Conservation (phyloP, 2,888 invertebrate genomes). For the Bombylius major region DNA sequence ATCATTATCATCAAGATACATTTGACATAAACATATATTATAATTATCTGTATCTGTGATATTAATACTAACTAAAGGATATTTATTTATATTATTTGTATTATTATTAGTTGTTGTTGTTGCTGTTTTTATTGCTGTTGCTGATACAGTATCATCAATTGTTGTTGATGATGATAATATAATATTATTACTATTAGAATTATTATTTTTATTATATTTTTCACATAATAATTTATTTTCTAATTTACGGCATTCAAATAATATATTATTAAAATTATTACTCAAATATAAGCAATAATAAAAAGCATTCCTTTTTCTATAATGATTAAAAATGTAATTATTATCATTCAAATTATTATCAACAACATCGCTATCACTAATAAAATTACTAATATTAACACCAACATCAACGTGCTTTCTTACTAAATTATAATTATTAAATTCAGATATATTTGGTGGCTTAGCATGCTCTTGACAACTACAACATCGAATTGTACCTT, state of each 20-base stretch:
- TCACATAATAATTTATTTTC: constrained; percentile 5
- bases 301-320: not conserved
- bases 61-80: constrained; percentile 35
- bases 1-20: constrained; percentile 1
- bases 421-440: not conserved
- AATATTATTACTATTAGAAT: not conserved
- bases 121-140: not conserved
- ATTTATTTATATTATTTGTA: not conserved
- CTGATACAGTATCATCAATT: not conserved
- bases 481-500: constrained; percentile 65
- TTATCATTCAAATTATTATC: not conserved
- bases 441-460: constrained; percentile 6
- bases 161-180: not conserved
- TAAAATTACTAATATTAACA: constrained; percentile 14
- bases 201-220: constrained; percentile 1
- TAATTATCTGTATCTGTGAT: constrained; percentile 41
- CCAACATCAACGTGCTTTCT: constrained; percentile 23
- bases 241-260: constrained; percentile 21
- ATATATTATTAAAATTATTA: constrained; percentile 19
- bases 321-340: not conserved
- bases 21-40: constrained; percentile 28
- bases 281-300: constrained; percentile 19
- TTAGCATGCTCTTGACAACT: constrained; percentile 34
- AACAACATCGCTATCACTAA: not conserved
- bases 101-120: constrained; percentile 21